A percentile compares a stretch with the other conserved stretches of the same genome.
Evolutionary conservation across 1,140 invertebrate genomes (phyloP).

Genomic region (Drosophila bifasciata): DNA sequence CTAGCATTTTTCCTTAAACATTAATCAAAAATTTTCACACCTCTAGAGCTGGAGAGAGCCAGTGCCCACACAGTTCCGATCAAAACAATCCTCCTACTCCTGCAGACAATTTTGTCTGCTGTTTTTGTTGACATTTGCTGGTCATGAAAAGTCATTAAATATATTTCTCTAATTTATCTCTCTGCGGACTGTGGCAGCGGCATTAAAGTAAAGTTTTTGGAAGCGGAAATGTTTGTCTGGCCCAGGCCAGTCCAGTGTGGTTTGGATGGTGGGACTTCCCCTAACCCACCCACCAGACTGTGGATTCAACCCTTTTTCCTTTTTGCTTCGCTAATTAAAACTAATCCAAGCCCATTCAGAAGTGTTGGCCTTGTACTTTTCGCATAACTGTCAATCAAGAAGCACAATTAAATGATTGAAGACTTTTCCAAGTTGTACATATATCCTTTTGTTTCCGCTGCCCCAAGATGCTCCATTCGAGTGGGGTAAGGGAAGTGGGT

Average conservation of each 20-base stretch:
- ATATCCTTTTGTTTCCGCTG: slow-evolving; percentile 5
- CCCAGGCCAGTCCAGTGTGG: slow-evolving; percentile 19
- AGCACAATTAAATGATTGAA: slow-evolving; percentile 81
- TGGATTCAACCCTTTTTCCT: slow-evolving; percentile 53
- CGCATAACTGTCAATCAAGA: slow-evolving; percentile 80
- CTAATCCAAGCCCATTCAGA: slow-evolving; percentile 59
- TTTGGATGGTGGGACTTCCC: slow-evolving; percentile 6
- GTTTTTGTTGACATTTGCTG: slow-evolving; percentile 80
- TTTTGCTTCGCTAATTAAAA: slow-evolving; percentile 71
- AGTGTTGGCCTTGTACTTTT: slow-evolving; percentile 63
- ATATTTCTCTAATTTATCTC: slow-evolving; percentile 82
- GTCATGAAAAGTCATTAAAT: slow-evolving; percentile 82
- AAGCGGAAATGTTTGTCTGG: slow-evolving; percentile 55
- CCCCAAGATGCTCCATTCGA: slow-evolving; percentile 3
- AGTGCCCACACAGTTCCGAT: slow-evolving; percentile 30
- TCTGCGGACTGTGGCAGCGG: slow-evolving; percentile 65
- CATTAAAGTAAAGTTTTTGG: slow-evolving; percentile 63
- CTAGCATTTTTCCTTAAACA: slow-evolving; percentile 46
- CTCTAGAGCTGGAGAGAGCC: slow-evolving; percentile 35
- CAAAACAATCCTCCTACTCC: slow-evolving; percentile 43
- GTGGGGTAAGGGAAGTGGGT: slow-evolving; percentile 2
- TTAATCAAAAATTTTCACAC: slow-evolving; percentile 81
- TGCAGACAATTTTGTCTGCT: slow-evolving; percentile 34
- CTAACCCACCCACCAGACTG: not conserved
- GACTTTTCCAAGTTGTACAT: slow-evolving; percentile 51